Evolutionary conservation across 1,140 invertebrate genomes (phyloP), one percentile per base, ranked within the genome.

Genomic region (Alviniconcha marisindica): DNA sequence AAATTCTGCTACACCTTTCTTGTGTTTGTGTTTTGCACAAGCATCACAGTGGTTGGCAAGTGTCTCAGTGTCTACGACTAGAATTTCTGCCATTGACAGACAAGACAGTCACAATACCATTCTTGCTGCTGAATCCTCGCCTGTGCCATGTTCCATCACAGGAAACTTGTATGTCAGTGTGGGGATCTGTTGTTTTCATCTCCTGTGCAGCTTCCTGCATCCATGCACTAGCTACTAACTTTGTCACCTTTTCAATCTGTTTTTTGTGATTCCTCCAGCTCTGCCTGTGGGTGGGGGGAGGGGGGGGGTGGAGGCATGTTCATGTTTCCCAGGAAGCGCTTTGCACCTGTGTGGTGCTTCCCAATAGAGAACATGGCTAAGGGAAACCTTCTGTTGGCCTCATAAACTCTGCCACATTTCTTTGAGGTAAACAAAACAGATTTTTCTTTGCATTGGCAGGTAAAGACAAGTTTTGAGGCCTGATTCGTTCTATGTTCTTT

Each of bases 71-170:
- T 77, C 81, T 21, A 83, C 3, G 2, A 83, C 81, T 83, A 10
- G 40, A 36, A 31, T 24, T 63, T 81, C 54, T 54, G n/a, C n/a
- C 24, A 51, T 60, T 77, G 2, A 83, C 73, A 7, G 81, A 54
- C 21, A 83, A 36, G 10, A 48, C 15, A 51, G 71, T 83, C 24
- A 71, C 40, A 12, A 83, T 36, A 33, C n/a, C 81, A 77, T 83
- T 83, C 40, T 83, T 83, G 10, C 40, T 51, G 3, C 15, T 14
- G 54, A 83, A 83, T 12, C 81, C 69, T 42, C 81, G 4, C 31
- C 71, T 76, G n/a, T 83, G 81, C 81, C 81, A 83, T 4, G 81
- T 83, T n/a, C 73, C 73, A 77, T 83, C 81, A 77, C 42, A 51
- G 10, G 56, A 54, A n/a, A 54, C 69, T 54, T 48, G 77, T 2